Conservation (phyloP, 2,113 vertebrate species). For the Chelonoidis abingdonii region DNA sequence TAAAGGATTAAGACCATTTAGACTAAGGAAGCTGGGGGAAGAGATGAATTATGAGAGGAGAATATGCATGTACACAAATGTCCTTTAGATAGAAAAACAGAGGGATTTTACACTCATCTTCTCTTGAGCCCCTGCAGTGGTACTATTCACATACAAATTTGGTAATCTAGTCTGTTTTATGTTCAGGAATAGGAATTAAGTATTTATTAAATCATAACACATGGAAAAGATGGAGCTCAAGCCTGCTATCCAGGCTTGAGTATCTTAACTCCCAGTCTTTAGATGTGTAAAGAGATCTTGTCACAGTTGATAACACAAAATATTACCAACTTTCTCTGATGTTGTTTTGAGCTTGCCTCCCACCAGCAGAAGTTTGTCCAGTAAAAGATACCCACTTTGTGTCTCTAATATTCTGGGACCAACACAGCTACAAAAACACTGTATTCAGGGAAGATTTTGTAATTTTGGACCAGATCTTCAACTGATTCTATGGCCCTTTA, state of each 20-base stretch:
- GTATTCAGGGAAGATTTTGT: not conserved
- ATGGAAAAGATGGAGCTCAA: accelerated
- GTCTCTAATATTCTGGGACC: not conserved
- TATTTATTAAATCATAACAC: not conserved
- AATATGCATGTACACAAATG: not conserved
- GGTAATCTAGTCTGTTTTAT: not conserved
- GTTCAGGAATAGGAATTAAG: not conserved
- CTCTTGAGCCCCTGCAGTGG: not conserved
- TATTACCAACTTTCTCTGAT: not conserved
- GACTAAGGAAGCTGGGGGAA: not conserved
- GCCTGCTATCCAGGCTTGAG: not conserved
- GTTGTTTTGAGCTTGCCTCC: not conserved
- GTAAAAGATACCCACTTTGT: not conserved
- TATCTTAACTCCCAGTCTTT: not conserved
- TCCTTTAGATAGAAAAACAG: not conserved
- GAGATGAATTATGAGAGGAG: not conserved
- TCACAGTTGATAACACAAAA: not conserved
- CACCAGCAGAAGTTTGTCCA: not conserved
- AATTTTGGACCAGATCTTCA: not conserved
- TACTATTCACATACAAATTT: not conserved
- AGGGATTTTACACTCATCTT: not conserved
- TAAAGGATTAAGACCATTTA: not conserved
- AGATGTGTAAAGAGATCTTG: not conserved
- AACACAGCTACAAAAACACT: not conserved
- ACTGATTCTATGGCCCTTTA: not conserved